Conservation (phyloP, 2,888 invertebrate genomes). For the Oscheius sp. region DNA sequence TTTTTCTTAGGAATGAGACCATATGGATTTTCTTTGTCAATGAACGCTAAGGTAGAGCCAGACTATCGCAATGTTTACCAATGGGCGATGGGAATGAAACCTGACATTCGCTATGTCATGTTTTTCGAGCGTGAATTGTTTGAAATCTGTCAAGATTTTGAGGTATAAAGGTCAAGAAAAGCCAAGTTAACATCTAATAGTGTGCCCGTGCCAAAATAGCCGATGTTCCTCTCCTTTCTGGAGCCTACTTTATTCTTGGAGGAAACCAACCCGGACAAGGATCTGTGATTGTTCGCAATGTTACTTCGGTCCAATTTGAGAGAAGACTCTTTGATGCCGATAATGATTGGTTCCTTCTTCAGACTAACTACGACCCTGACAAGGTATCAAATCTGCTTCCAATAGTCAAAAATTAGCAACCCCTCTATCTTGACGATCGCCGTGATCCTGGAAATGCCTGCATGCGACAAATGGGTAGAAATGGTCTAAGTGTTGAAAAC, state of each 20-base stretch:
- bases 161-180: constrained; percentile 27
- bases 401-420: constrained; percentile 30
- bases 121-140: constrained; percentile 58
- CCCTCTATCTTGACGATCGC: constrained; percentile 74
- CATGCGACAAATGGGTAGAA: constrained; percentile 71
- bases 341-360: constrained; percentile 57
- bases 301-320: constrained; percentile 49
- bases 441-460: constrained; percentile 74
- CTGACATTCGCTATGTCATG: constrained; percentile 56
- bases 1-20: constrained; percentile 52
- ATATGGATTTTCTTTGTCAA: constrained; percentile 54
- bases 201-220: constrained; percentile 55
- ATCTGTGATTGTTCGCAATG: constrained; percentile 54
- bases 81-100: constrained; percentile 50
- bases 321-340: constrained; percentile 48
- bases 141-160: constrained; percentile 45
- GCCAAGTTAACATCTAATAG: constrained; percentile 10
- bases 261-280: constrained; percentile 48
- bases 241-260: constrained; percentile 55
- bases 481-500: constrained; percentile 67
- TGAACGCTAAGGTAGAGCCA: constrained; percentile 58
- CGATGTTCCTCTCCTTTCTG: constrained; percentile 46
- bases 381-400: constrained; percentile 27
- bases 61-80: constrained; percentile 47
- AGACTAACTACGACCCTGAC: constrained; percentile 63